Evolutionary conservation across 2,113 vertebrate species (phyloP), one percentile per base, ranked within the genome.

Genomic region (Scatophagus argus): DNA sequence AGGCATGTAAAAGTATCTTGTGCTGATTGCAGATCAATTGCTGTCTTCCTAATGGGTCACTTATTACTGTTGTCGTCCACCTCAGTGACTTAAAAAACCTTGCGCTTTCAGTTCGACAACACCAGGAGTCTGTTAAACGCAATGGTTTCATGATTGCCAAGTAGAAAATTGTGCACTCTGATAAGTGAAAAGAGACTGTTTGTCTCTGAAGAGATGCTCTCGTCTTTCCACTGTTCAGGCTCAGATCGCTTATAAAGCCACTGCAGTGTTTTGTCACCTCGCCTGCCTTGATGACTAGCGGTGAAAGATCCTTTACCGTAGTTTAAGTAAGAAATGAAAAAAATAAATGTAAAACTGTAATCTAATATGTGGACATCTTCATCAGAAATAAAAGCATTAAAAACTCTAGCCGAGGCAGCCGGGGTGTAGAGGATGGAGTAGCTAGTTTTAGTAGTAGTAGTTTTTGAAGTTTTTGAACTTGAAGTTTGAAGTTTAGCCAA

Each of bases 21-120:
- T 27, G n/a, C 49, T 64, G 74, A 82, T 76, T 84, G 31, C 46
- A 29, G 44, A 49, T 77, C 21, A 54, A 41, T 72, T 8, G 25
- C 29, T 38, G 13, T 49, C 17, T 27, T 23, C 56, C 36, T 51
- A 21, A 14, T 11, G 44, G 56, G 10, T 67, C 47, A 46, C 38
- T 71, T 13, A 10, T 6, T 10, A 34, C 32, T 41, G 44, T 17
- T 66, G 51, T 58, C 11, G 36, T 46, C 3, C 21, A 47, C 17
- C 25, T 47, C 14, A 17, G 12, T n/a, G 31, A 39, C 17, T 0
- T 10, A 19, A 29, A 29, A 19, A 27, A 31, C 4, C 27, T 7
- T 31, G 14, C 49, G 29, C 4, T 9, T 52, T 13, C 54, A 47
- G 6, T 7, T 9, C 8, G 8, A 2, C 32, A 47, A 23, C 51